phyloP scores from a whole-genome alignment of 2,113 vertebrate species.

The Siphamia tubifer region DNA sequence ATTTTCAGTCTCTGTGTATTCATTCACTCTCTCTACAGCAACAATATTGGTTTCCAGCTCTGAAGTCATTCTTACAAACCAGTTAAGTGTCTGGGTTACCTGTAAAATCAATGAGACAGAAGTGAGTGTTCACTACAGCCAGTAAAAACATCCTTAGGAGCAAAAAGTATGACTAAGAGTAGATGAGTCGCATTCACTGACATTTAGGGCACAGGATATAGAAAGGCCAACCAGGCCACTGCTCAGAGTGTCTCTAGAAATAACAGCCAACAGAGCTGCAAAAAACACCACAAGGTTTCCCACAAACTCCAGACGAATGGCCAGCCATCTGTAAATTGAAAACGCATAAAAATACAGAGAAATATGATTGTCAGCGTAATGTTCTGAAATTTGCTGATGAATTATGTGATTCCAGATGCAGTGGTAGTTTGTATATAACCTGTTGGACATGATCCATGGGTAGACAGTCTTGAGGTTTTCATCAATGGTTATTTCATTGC shows the following conservation, averaged over 20 bases:
- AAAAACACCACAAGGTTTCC: slow-evolving; percentile 93
- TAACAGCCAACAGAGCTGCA: slow-evolving; percentile 86
- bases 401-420: background rate
- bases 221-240: slow-evolving; percentile 90
- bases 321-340: slow-evolving; percentile 87
- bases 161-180: background rate
- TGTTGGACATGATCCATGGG: slow-evolving; percentile 93
- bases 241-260: slow-evolving; percentile 77
- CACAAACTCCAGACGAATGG: slow-evolving; percentile 89
- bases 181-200: slow-evolving; percentile 69
- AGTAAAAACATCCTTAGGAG: background rate
- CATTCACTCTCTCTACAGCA: slow-evolving; percentile 90
- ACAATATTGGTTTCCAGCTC: slow-evolving; percentile 97
- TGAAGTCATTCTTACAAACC: slow-evolving; percentile 92
- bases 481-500: slow-evolving; percentile 83
- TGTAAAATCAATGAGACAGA: slow-evolving; percentile 43
- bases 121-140: background rate
- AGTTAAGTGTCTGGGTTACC: slow-evolving; percentile 96
- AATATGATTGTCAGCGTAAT: background rate
- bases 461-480: slow-evolving; percentile 90
- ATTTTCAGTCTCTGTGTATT: slow-evolving; percentile 84
- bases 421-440: slow-evolving; percentile 69
- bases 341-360: background rate
- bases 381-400: background rate
- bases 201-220: slow-evolving; percentile 91